These are phyloP conservation scores for Vultur gryphus DNA, from an alignment of 2,797 vertebrate species.

Conservation along the genomic window DNA sequence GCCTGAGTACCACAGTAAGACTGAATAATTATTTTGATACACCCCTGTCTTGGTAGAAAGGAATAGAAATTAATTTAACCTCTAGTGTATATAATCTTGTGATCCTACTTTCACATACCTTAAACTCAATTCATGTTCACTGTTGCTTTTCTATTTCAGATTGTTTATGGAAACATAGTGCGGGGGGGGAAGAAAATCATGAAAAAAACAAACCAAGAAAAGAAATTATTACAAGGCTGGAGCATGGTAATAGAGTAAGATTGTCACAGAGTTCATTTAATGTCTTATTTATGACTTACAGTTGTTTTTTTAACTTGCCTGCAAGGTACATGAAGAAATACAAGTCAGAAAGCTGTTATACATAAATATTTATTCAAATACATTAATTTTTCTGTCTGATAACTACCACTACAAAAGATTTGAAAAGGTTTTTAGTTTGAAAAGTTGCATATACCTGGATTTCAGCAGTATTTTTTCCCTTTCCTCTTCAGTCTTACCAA, in stretches of 20 bases:
- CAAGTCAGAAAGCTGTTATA: neutral
- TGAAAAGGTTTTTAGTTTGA: neutral
- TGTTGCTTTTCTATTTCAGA: slow-evolving; percentile 19
- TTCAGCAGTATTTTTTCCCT: neutral
- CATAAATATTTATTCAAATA: slow-evolving; percentile 39
- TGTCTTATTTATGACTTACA: slow-evolving; percentile 30
- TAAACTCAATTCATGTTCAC: neutral
- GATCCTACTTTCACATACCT: neutral
- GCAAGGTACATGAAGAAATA: neutral
- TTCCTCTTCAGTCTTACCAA: neutral
- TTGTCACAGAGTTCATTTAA: slow-evolving; percentile 25
- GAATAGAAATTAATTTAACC: slow-evolving; percentile 15
- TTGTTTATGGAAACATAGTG: neutral
- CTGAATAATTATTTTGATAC: neutral
- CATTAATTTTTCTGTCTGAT: neutral
- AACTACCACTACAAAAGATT: neutral
- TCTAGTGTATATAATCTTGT: neutral
- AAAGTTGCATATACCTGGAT: neutral
- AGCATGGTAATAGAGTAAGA: neutral
- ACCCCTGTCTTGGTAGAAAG: neutral
- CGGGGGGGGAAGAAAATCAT: accelerated
- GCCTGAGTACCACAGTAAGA: neutral
- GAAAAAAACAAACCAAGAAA: neutral
- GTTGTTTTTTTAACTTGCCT: slow-evolving; percentile 40
- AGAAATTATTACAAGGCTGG: slow-evolving; percentile 24